Conservation (phyloP, 2,888 invertebrate genomes). For the Erynnis tages region DNA sequence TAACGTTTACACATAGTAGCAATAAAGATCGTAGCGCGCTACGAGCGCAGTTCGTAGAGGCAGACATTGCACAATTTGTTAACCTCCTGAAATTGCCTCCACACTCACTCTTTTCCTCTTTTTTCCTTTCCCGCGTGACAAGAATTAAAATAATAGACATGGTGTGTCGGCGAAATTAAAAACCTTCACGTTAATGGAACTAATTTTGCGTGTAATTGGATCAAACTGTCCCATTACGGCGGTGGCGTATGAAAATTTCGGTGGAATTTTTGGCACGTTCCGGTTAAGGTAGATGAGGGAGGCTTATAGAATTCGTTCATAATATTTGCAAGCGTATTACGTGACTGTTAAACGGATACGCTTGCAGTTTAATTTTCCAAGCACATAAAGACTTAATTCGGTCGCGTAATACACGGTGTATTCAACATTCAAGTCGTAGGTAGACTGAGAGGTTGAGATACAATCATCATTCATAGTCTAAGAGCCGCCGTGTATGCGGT, state of each 20-base stretch:
- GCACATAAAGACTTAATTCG: neutral
- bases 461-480: conserved; percentile 57
- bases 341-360: neutral
- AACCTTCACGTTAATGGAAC: conserved; percentile 34
- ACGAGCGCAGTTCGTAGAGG: conserved; percentile 54
- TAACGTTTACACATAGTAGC: conserved; percentile 62
- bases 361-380: conserved; percentile 2
- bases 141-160: conserved; percentile 39
- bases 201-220: conserved; percentile 38
- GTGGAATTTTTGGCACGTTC: conserved; percentile 28
- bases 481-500: conserved; percentile 49
- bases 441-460: conserved; percentile 38
- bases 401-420: conserved; percentile 17
- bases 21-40: conserved; percentile 65
- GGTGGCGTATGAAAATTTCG: conserved; percentile 25
- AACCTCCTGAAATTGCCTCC: conserved; percentile 65
- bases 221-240: conserved; percentile 32
- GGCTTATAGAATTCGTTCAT: conserved; percentile 20
- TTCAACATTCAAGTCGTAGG: conserved; percentile 34
- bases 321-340: conserved; percentile 7
- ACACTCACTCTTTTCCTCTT: conserved; percentile 38
- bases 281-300: conserved; percentile 23
- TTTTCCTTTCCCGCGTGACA: conserved; percentile 43
- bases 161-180: conserved; percentile 35
- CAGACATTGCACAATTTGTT: conserved; percentile 72